A percentile compares a stretch with the other conserved stretches of the same genome.
These are phyloP conservation scores for Gymnodraco acuticeps DNA, from an alignment of 2,797 vertebrate genomes.

Conservation along the genomic window DNA sequence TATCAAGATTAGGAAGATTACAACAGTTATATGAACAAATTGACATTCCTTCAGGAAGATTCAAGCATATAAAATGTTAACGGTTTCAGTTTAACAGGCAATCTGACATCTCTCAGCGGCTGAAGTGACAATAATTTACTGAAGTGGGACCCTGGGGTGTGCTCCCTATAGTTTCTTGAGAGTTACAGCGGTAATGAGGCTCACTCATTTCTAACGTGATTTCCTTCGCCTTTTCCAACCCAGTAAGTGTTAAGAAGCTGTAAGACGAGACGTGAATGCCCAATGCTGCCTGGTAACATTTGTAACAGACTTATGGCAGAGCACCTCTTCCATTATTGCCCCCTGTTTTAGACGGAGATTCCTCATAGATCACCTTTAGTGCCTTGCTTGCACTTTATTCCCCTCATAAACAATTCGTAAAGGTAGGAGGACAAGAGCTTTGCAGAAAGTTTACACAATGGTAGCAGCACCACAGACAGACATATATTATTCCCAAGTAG, in stretches of 20 bases:
- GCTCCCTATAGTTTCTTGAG: conserved; percentile 16
- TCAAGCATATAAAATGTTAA: not conserved
- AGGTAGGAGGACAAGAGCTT: conserved; percentile 29
- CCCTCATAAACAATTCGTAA: conserved; percentile 47
- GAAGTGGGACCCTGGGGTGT: conserved; percentile 18
- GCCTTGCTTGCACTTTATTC: conserved; percentile 36
- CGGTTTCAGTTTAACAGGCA: not conserved
- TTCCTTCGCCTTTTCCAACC: conserved; percentile 19
- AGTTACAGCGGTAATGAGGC: conserved; percentile 23
- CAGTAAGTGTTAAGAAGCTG: conserved; percentile 28
- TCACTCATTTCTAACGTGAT: conserved; percentile 24
- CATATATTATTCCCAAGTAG: conserved; percentile 49
- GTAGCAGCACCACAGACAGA: conserved; percentile 14
- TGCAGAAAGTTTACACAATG: conserved; percentile 31
- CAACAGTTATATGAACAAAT: conserved; percentile 30
- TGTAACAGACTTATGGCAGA: conserved; percentile 35
- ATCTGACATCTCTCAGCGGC: not conserved
- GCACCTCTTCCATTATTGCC: conserved; percentile 32
- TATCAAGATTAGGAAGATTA: not conserved
- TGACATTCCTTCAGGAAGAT: conserved; percentile 38
- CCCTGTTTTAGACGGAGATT: conserved; percentile 24
- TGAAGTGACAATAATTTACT: conserved; percentile 32
- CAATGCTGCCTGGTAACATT: conserved; percentile 34
- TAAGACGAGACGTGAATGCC: conserved; percentile 38
- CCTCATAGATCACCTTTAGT: conserved; percentile 55